Percentiles rank a stretch among this genome's conserved stretches.
Conservation (phyloP, 2,113 vertebrate species). For the Centropus unirufus region DNA sequence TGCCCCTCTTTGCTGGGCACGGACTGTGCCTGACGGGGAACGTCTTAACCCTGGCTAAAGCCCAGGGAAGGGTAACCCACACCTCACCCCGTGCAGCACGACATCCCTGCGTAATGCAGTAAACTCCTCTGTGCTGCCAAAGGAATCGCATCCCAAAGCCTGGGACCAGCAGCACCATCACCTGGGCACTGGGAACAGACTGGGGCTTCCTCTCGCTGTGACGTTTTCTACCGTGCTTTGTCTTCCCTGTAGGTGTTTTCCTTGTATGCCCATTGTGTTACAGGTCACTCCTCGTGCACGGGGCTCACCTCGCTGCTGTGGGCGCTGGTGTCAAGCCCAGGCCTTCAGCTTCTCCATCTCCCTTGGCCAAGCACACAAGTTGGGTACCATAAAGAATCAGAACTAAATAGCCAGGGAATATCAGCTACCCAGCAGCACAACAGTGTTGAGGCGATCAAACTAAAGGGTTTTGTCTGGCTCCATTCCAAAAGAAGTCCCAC, state of each 20-base stretch:
- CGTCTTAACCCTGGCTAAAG: not conserved
- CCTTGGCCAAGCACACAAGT: not conserved
- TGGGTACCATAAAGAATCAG: not conserved
- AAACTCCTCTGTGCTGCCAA: not conserved
- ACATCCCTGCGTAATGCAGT: not conserved
- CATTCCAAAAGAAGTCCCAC: not conserved
- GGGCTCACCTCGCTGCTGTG: not conserved
- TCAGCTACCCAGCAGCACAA: not conserved
- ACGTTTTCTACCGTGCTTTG: rapidly evolving
- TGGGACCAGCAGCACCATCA: not conserved
- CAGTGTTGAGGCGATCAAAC: not conserved
- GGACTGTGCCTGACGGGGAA: not conserved
- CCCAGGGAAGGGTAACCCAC: not conserved
- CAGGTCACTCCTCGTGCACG: not conserved
- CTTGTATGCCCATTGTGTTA: not conserved
- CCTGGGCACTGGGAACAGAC: not conserved
- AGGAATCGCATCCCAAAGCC: not conserved
- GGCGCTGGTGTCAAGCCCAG: not conserved
- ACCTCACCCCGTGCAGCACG: not conserved
- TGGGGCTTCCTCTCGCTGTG: not conserved
- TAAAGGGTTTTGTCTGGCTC: not conserved
- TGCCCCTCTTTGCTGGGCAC: not conserved
- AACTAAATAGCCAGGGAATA: not conserved
- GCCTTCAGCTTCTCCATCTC: not conserved
- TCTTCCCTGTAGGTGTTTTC: not conserved